A percentile compares a stretch with the other conserved stretches of the same genome.
Conservation (phyloP, 2,113 vertebrate species). For the Piprites chloris region DNA sequence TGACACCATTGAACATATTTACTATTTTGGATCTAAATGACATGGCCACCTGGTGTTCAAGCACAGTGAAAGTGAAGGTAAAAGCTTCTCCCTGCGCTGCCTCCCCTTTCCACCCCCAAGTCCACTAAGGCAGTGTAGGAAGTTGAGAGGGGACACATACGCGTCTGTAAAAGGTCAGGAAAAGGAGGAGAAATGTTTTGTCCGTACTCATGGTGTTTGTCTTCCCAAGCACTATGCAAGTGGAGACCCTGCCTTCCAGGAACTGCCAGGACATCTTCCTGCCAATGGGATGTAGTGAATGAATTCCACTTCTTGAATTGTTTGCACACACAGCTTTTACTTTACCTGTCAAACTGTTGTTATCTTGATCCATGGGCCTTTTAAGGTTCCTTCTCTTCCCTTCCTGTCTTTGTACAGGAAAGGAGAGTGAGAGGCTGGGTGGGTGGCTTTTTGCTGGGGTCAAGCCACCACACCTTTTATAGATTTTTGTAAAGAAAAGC, state of each 20-base stretch:
- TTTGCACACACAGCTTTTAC: background rate
- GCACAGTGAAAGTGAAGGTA: background rate
- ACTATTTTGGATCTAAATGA: background rate
- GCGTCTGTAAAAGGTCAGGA: background rate
- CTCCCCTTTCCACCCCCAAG: fast-evolving
- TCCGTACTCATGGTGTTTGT: background rate
- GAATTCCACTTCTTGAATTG: background rate
- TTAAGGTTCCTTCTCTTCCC: background rate
- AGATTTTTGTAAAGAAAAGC: background rate
- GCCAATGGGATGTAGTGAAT: background rate
- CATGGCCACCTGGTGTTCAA: conserved; percentile 26
- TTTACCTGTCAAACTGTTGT: background rate
- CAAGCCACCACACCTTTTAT: background rate
- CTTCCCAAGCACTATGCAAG: background rate
- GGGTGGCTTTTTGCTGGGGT: background rate
- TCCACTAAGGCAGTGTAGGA: background rate
- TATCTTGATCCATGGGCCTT: background rate
- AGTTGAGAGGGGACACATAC: background rate
- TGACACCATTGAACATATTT: background rate
- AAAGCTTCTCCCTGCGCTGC: background rate
- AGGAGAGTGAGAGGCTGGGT: background rate
- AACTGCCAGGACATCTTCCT: background rate
- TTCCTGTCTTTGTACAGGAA: background rate
- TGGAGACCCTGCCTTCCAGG: background rate
- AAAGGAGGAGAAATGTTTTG: background rate